Base-by-base conservation (phyloP, 2,888 invertebrate species). In the Apodemia zela region DNA sequence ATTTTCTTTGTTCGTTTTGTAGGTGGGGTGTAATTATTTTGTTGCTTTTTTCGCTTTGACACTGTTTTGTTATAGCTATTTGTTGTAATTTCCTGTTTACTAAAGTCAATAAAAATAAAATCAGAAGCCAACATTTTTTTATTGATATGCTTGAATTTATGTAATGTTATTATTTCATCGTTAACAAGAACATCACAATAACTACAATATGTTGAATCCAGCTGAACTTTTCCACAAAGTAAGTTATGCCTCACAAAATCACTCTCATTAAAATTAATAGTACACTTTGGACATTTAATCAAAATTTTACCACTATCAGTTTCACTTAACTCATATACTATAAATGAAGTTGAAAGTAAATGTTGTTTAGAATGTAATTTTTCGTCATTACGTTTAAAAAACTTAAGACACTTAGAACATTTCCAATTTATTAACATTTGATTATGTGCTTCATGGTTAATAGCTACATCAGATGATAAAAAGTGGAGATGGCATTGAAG, bases 401-500 rank as follows among this genome's bases (percentile, higher is more conserved):
- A 74, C 65, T 71, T 74, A 33, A 72, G 65, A 68, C 88, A 88
- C 18, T 68, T 65, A 13, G 62, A 65, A 70, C 88, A 88, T 71
- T 85, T 80, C 83, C 84, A 87, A 67, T 82, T 77, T 54, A 75
- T 73, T 65, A 79, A 69, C 61, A 79, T 68, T 66, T 76, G 72
- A 68, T 76, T 74, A 64, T 87, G 88, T 62, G 77, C 70, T 47
- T 65, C 65, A 70, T 88, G 88, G 57, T 77, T 72, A 29, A 66
- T 71, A 42, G 84, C 84, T 63, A 72, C 62, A 65, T 74, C 69
- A 25, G 77, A 75, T 57, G 81, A 77, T 61, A 87, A 68, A 73
- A 88, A 88, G 67, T 78, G 75, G 57, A 85, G 71, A 65, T 82
- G 76, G 73, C 88, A 88, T 72, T 80, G 77, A 63, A 68, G 66